These are phyloP conservation scores for Podotricha telesiphe DNA, from an alignment of 2,888 invertebrate genomes.

Conservation along the genomic window DNA sequence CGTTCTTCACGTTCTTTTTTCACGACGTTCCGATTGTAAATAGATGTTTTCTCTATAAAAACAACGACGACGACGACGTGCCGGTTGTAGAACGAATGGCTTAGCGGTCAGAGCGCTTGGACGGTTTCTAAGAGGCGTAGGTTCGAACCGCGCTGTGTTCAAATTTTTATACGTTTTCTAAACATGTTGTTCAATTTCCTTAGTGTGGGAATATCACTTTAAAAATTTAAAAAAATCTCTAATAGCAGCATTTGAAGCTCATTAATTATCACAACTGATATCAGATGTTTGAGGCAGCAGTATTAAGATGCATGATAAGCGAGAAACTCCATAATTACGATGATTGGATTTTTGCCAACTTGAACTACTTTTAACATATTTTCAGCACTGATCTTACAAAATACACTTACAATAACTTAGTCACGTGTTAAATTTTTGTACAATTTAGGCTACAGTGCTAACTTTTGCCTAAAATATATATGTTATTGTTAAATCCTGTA, in stretches of 20 bases:
- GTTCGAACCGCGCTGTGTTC: too few relatives aligned
- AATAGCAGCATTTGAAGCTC: slow-evolving; percentile 10
- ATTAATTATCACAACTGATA: slow-evolving; percentile 31
- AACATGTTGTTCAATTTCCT: too few relatives aligned
- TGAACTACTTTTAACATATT: slow-evolving; percentile 21
- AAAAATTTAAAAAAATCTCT: too few relatives aligned
- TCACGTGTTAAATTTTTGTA: not conserved
- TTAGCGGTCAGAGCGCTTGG: too few relatives aligned
- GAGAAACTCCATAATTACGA: slow-evolving; percentile 22
- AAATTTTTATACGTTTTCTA: too few relatives aligned
- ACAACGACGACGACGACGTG: not conserved
- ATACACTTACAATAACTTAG: not conserved
- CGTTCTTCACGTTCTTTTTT: too few relatives aligned
- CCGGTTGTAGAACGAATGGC: too few relatives aligned
- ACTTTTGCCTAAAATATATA: not conserved
- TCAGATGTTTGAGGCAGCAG: slow-evolving; percentile 15
- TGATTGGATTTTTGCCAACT: slow-evolving; percentile 24
- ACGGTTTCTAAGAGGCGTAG: too few relatives aligned
- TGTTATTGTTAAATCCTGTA: too few relatives aligned
- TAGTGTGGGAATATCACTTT: too few relatives aligned
- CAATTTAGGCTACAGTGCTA: not conserved
- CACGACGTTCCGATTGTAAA: not conserved
- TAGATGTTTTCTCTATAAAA: not conserved
- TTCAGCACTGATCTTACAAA: too few relatives aligned
- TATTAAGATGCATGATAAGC: slow-evolving; percentile 28